These are phyloP conservation scores for Pseudolaguvia tuberculata DNA, from an alignment of 2,113 vertebrate genomes.

Conservation along the genomic window DNA sequence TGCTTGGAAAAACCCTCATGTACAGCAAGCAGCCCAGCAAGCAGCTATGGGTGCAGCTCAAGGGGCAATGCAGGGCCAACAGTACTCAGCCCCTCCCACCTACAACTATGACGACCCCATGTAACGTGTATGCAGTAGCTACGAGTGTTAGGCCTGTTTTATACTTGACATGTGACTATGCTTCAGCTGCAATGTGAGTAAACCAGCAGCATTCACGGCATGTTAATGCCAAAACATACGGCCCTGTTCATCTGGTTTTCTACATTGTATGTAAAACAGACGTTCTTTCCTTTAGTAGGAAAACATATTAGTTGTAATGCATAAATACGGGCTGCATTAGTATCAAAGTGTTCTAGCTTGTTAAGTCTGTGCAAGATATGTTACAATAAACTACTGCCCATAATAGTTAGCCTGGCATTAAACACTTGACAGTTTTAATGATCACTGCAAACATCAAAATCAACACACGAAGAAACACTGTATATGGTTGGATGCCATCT, in stretches of 20 bases:
- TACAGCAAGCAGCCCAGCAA: slow-evolving; percentile 90
- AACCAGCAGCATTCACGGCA: slow-evolving; percentile 7
- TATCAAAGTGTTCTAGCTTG: slow-evolving; percentile 1
- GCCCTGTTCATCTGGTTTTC: background rate
- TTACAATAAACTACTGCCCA: slow-evolving; percentile 5
- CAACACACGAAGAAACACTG: background rate
- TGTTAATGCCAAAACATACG: background rate
- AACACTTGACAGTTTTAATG: slow-evolving; percentile 1
- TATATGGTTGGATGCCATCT: background rate
- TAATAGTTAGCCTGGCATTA: background rate
- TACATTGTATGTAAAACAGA: slow-evolving; percentile 10
- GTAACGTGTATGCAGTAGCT: slow-evolving; percentile 62
- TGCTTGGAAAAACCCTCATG: slow-evolving; percentile 96
- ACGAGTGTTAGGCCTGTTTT: slow-evolving; percentile 54
- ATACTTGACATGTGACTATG: slow-evolving; percentile 55
- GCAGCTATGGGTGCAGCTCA: slow-evolving; percentile 89
- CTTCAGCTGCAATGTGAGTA: background rate
- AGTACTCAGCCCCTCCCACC: slow-evolving; percentile 90
- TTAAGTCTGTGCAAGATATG: slow-evolving; percentile 7
- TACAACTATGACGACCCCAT: slow-evolving; percentile 95
- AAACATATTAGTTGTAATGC: background rate
- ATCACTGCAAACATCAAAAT: slow-evolving; percentile 4
- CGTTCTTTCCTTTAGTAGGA: background rate
- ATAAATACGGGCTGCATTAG: slow-evolving; percentile 3
- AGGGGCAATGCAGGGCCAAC: slow-evolving; percentile 76